phyloP scores from a whole-genome alignment of 2,797 vertebrate species.

The Pangasius krempfi region DNA sequence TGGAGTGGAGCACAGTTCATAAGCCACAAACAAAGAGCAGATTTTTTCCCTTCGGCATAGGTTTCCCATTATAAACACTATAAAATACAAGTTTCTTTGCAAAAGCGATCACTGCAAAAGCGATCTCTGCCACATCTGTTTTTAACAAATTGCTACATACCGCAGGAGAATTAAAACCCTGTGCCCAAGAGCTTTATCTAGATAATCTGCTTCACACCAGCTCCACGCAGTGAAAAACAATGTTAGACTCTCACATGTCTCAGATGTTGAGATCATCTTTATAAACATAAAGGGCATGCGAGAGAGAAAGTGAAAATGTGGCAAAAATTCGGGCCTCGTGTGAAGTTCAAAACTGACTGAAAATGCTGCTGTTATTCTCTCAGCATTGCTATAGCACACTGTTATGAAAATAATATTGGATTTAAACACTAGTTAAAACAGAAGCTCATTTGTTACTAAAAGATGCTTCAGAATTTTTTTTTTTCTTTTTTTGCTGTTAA shows the following conservation, averaged over 20 bases:
- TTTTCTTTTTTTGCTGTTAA: background rate
- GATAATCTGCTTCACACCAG: conserved; percentile 1
- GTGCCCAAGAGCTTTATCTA: background rate
- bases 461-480: background rate
- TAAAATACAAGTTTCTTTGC: background rate
- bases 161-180: conserved; percentile 19
- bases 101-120: background rate
- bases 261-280: background rate
- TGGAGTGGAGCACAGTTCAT: background rate
- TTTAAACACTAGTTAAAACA: background rate
- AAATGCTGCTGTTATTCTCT: too few species aligned
- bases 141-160: conserved; percentile 16
- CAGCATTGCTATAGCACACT: background rate
- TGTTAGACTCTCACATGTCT: background rate
- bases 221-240: background rate
- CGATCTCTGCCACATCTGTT: conserved; percentile 9
- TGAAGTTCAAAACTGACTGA: background rate
- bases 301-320: background rate
- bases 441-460: background rate
- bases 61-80: background rate
- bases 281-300: background rate
- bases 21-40: background rate
- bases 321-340: background rate
- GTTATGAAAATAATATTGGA: background rate
- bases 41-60: background rate